A percentile compares a stretch with the other conserved stretches of the same genome.
phyloP scores from a whole-genome alignment of 2,797 vertebrate species.

The Poeciliopsis gracilis region DNA sequence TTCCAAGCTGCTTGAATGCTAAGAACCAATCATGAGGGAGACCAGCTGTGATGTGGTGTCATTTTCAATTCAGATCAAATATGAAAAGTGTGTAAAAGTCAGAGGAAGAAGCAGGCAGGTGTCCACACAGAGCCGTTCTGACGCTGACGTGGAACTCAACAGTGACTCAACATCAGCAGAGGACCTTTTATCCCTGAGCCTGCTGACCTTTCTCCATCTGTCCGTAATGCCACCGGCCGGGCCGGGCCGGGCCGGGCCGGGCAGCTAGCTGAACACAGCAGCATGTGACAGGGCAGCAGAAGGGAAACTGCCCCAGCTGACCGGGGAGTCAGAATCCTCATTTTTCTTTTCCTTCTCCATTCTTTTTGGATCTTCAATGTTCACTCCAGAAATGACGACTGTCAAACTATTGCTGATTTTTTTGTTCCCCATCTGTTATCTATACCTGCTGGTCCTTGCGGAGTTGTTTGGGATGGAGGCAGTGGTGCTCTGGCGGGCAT shows the following conservation, averaged over 20 bases:
- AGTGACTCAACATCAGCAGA: slow-evolving; percentile 33
- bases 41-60: not conserved
- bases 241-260: not conserved
- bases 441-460: not conserved
- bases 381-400: not conserved
- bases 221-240: slow-evolving; percentile 9
- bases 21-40: not conserved
- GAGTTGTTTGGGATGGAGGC: too few species aligned
- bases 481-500: not conserved
- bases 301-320: not conserved
- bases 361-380: not conserved
- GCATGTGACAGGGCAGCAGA: slow-evolving; percentile 27
- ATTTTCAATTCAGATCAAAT: not conserved
- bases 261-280: not conserved
- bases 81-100: not conserved
- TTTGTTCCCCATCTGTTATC: not conserved
- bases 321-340: not conserved
- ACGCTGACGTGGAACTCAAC: slow-evolving; percentile 24
- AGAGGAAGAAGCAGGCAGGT: slow-evolving; percentile 2
- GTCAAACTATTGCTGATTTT: not conserved
- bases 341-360: not conserved
- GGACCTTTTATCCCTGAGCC: slow-evolving; percentile 5
- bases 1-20: not conserved
- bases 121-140: not conserved
- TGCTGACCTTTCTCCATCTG: slow-evolving; percentile 50